Conservation (phyloP, 2,113 vertebrate genomes). For the Aspidoscelis tigris region DNA sequence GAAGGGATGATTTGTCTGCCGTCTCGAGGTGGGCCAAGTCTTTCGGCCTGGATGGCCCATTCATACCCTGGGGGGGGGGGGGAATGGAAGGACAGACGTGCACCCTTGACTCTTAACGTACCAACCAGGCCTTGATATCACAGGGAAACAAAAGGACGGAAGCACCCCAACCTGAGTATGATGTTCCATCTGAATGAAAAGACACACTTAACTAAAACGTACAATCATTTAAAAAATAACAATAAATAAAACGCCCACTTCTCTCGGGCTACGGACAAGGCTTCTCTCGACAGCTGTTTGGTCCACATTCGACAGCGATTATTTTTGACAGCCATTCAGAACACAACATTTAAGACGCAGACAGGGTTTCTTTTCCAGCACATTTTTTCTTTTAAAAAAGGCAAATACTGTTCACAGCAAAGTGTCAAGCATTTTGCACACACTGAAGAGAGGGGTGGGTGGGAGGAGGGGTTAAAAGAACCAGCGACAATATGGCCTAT, state of each 20-base stretch:
- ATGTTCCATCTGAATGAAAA: background rate
- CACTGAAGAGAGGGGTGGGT: no score
- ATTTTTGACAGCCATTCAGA: background rate
- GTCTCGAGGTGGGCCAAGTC: no score
- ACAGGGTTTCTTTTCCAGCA: background rate
- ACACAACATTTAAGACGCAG: background rate
- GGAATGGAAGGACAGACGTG: background rate
- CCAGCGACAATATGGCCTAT: background rate
- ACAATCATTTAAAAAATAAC: conserved; percentile 45
- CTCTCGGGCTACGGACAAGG: background rate
- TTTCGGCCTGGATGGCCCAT: no score
- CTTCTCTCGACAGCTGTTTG: background rate
- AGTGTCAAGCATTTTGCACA: background rate
- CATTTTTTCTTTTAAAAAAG: background rate
- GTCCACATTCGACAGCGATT: accelerated
- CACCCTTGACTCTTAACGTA: no score
- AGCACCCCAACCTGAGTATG: background rate
- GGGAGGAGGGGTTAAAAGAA: no score
- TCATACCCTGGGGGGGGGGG: background rate
- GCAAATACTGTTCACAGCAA: background rate
- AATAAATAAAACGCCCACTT: conserved; percentile 49
- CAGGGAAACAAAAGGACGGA: background rate
- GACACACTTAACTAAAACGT: background rate
- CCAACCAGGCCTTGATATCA: background rate
- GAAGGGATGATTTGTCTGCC: no score